phyloP scores from a whole-genome alignment of 35 echinoderm and acorn worm species.

The Acanthaster planci region DNA sequence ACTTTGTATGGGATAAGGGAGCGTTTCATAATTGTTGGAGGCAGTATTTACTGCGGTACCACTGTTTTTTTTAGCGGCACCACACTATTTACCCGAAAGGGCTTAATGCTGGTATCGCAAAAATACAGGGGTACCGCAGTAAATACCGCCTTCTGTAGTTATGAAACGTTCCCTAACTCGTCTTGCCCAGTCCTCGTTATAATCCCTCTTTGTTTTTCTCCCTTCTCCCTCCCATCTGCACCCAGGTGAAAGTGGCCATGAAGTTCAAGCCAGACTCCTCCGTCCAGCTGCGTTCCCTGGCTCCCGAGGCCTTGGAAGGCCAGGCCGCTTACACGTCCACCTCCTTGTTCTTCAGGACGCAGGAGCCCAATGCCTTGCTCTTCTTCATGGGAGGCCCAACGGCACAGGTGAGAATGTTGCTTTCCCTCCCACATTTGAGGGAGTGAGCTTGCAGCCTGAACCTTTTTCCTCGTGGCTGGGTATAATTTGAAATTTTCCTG shows the following conservation, averaged over 20 bases:
- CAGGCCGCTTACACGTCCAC: constrained; percentile 36
- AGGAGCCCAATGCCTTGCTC: constrained; percentile 44
- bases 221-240: not conserved
- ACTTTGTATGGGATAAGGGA: not conserved
- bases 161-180: not conserved
- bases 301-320: not conserved
- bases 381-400: constrained; percentile 78
- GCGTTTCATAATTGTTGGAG: too few relatives aligned
- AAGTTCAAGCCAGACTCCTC: constrained; percentile 67
- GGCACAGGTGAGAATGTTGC: constrained; percentile 43
- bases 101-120: not conserved
- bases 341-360: constrained; percentile 77
- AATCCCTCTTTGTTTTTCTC: too few relatives aligned
- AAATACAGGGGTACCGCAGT: not conserved
- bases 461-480: too few relatives aligned
- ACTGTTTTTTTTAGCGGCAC: too few relatives aligned
- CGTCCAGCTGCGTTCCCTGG: constrained; percentile 47
- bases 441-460: too few relatives aligned
- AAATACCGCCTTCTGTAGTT: not conserved
- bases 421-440: too few relatives aligned
- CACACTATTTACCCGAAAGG: too few relatives aligned
- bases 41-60: too few relatives aligned
- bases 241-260: constrained; percentile 87
- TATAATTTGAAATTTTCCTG: too few relatives aligned
- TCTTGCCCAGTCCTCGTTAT: too few relatives aligned